A percentile compares a stretch with the other conserved stretches of the same genome.
Evolutionary conservation across 2,888 invertebrate species (phyloP).

Genomic region (Metallyticus violacea): DNA sequence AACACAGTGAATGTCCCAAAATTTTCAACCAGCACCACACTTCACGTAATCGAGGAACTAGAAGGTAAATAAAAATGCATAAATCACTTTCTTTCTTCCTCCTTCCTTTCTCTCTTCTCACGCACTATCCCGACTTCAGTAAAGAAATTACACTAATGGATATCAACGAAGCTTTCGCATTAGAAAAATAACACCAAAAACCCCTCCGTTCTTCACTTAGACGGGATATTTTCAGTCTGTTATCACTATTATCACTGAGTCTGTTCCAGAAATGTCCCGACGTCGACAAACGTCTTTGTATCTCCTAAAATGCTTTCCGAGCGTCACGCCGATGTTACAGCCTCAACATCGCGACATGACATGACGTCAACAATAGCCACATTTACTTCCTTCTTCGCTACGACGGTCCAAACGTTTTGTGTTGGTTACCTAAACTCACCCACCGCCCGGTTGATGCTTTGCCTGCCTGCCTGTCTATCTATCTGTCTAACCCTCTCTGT

Average conservation of each 20-base stretch:
- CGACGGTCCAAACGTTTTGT: slow-evolving; percentile 3
- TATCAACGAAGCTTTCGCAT: neutral
- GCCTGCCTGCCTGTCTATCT: neutral
- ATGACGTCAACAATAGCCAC: neutral
- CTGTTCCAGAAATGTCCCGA: too few relatives aligned
- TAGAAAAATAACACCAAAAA: neutral
- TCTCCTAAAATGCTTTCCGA: too few relatives aligned
- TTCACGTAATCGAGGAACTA: neutral
- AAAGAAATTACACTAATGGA: neutral
- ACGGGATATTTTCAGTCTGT: too few relatives aligned
- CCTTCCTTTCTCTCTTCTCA: neutral
- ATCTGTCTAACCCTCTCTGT: slow-evolving; percentile 6
- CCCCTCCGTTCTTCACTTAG: too few relatives aligned
- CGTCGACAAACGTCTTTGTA: too few relatives aligned
- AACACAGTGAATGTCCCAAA: neutral
- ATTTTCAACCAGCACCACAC: neutral
- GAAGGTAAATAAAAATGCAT: too few relatives aligned
- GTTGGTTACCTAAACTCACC: slow-evolving; percentile 12
- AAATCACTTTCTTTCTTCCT: neutral
- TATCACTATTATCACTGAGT: neutral
- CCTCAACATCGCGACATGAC: too few relatives aligned
- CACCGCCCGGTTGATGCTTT: slow-evolving; percentile 5
- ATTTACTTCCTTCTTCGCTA: neutral
- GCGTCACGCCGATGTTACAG: neutral
- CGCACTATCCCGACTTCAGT: too few relatives aligned